phyloP scores from a whole-genome alignment of 2,113 vertebrate species.

The Pseudolaguvia tuberculata region DNA sequence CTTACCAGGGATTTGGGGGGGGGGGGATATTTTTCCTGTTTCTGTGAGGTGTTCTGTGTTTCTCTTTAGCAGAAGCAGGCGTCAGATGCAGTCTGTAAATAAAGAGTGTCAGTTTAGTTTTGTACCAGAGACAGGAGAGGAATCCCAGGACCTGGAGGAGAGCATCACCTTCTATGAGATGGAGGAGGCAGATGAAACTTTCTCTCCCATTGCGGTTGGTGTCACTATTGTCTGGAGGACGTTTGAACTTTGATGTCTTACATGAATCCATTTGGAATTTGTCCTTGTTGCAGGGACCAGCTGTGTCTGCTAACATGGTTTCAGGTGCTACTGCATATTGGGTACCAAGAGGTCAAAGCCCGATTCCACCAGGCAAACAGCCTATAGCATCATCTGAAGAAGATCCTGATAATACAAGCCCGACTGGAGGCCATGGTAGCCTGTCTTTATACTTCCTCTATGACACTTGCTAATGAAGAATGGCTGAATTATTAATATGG shows the following conservation, averaged over 20 bases:
- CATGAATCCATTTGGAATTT: neutral
- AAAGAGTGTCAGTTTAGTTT: slow-evolving; percentile 77
- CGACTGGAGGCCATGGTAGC: slow-evolving; percentile 64
- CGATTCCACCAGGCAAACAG: slow-evolving; percentile 63
- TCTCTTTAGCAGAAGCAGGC: slow-evolving; percentile 67
- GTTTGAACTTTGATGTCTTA: neutral
- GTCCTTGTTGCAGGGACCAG: slow-evolving; percentile 60
- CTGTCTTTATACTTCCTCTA: neutral
- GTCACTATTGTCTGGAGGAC: neutral
- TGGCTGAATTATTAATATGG: neutral
- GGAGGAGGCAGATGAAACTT: slow-evolving; percentile 70
- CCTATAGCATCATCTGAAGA: slow-evolving; percentile 69
- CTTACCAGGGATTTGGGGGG: too few species aligned
- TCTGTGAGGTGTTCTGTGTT: slow-evolving; percentile 4
- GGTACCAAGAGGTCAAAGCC: slow-evolving; percentile 60
- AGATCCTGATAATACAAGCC: slow-evolving; percentile 65
- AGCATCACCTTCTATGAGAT: slow-evolving; percentile 72
- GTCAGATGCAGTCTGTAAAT: slow-evolving; percentile 69
- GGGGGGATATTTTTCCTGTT: too few species aligned
- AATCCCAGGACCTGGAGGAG: slow-evolving; percentile 68
- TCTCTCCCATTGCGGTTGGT: slow-evolving; percentile 70
- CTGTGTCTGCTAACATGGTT: slow-evolving; percentile 57
- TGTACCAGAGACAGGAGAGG: slow-evolving; percentile 62
- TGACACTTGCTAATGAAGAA: too few species aligned
- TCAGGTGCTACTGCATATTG: slow-evolving; percentile 66